Evolutionary conservation across 2,113 vertebrate genomes (phyloP).

Genomic region (Bubo bubo): DNA sequence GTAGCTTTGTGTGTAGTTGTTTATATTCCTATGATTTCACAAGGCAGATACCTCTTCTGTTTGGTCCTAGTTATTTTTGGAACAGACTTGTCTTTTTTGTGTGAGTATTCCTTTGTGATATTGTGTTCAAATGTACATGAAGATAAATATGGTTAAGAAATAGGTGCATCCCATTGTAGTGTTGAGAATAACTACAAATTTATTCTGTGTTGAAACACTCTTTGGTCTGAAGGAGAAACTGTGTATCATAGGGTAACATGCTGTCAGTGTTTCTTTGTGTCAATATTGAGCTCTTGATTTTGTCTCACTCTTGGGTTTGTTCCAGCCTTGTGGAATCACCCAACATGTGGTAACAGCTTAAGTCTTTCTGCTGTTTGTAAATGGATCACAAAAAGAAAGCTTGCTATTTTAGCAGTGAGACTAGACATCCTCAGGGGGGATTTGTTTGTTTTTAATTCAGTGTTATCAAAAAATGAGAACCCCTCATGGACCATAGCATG

Average conservation of each 20-base stretch:
- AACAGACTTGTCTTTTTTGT: neutral
- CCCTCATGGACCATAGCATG: neutral
- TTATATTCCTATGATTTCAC: neutral
- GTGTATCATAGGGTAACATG: neutral
- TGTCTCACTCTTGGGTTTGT: neutral
- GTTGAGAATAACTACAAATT: neutral
- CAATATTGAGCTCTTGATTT: neutral
- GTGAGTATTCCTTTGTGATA: neutral
- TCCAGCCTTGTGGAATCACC: neutral
- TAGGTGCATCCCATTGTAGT: neutral
- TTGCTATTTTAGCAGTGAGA: neutral
- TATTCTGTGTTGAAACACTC: neutral
- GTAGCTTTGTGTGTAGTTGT: accelerated
- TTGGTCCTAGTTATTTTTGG: neutral
- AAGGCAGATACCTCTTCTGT: neutral
- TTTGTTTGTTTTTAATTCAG: neutral
- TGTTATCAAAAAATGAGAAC: neutral
- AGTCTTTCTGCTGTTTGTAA: neutral
- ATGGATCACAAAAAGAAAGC: neutral
- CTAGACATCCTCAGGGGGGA: neutral
- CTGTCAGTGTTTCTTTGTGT: neutral
- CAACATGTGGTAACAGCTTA: neutral
- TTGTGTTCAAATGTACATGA: neutral
- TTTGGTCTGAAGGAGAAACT: neutral
- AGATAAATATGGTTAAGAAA: neutral